phyloP scores from a whole-genome alignment of 1,140 invertebrate species.

The Drosophila miranda region DNA sequence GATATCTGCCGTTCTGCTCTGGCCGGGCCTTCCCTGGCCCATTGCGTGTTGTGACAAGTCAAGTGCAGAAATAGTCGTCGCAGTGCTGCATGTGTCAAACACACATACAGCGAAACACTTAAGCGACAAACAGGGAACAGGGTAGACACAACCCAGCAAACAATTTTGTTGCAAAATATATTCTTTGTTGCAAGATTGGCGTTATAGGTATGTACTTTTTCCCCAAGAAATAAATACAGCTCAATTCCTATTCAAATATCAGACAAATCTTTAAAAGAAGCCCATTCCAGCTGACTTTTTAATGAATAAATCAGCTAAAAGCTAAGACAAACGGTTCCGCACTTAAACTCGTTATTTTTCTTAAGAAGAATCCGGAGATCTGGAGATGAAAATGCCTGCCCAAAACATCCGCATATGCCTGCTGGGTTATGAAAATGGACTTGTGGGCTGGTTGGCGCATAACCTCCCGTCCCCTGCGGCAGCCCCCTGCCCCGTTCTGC shows the following conservation, averaged over 20 bases:
- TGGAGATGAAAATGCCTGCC: background rate
- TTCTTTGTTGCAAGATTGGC: no score
- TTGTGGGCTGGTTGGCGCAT: conserved; percentile 23
- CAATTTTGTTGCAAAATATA: conserved; percentile 12
- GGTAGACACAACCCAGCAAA: conserved; percentile 34
- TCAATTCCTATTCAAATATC: no score
- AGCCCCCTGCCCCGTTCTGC: background rate
- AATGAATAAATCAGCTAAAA: no score
- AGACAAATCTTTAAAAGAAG: no score
- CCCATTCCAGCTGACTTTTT: no score
- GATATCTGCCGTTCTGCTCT: conserved; percentile 28
- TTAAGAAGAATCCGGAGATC: no score
- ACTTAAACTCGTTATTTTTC: no score
- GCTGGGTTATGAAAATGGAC: conserved; percentile 38
- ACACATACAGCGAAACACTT: conserved; percentile 27
- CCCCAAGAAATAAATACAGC: no score
- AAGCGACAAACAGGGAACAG: conserved; percentile 29
- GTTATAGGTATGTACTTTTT: no score
- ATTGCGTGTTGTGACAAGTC: conserved; percentile 79
- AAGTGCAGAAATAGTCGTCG: conserved; percentile 56
- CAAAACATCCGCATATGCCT: background rate
- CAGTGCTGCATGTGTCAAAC: conserved; percentile 57
- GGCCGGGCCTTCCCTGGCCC: conserved; percentile 23
- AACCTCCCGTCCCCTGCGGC: conserved; percentile 7
- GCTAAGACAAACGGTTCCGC: no score